These are phyloP conservation scores for Drosophila baimaii DNA, from an alignment of 1,140 invertebrate genomes.

Conservation along the genomic window DNA sequence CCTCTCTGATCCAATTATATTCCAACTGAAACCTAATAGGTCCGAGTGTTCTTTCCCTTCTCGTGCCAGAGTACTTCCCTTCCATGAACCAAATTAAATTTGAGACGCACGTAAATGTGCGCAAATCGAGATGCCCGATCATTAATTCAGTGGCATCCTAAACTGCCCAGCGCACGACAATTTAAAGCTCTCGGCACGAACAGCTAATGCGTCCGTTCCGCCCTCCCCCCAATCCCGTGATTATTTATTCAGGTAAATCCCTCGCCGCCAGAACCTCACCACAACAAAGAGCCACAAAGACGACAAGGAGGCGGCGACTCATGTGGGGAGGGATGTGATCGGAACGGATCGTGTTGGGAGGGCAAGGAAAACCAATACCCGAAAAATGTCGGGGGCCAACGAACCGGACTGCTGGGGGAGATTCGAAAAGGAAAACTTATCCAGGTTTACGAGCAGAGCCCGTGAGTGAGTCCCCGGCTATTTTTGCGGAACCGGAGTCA, in stretches of 20 bases:
- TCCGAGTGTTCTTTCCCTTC: slow-evolving; percentile 13
- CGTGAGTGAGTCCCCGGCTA: slow-evolving; percentile 14
- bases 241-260: slow-evolving; percentile 73
- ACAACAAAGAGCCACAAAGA: slow-evolving; percentile 43
- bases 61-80: not conserved
- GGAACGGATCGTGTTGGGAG: not conserved
- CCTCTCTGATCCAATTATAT: not conserved
- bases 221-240: slow-evolving; percentile 5
- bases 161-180: slow-evolving; percentile 58
- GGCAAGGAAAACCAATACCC: not conserved
- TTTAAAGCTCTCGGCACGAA: slow-evolving; percentile 74
- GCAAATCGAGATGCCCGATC: slow-evolving; percentile 19
- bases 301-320: not conserved
- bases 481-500: not conserved
- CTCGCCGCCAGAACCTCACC: slow-evolving; percentile 15
- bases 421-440: slow-evolving; percentile 11
- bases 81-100: slow-evolving; percentile 33
- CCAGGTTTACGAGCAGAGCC: not conserved
- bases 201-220: slow-evolving; percentile 44
- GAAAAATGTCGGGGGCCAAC: slow-evolving; percentile 10
- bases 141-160: slow-evolving; percentile 65
- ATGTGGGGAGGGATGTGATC: slow-evolving; percentile 2
- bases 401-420: not conserved
- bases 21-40: not conserved
- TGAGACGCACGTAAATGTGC: slow-evolving; percentile 26